Evolutionary conservation across 2,888 invertebrate genomes (phyloP), one percentile per base, ranked within the genome.

Genomic region (Macaria notata): DNA sequence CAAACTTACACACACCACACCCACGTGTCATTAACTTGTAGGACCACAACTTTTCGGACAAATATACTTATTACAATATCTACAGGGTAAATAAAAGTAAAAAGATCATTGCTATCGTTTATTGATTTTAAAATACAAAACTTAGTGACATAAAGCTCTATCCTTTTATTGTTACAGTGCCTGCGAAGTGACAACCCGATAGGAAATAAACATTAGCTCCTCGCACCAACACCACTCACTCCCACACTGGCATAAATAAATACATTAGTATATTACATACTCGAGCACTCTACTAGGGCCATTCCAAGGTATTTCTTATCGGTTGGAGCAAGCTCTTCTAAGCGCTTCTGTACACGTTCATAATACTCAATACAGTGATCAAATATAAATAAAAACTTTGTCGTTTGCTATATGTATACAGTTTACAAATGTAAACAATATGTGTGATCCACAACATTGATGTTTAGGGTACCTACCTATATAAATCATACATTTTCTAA

Each of bases 81-180:
- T 6, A 4, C 4, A 36, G 33, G 33, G 33, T 36, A 71, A 77
- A 76, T 76, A 74, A 79, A 78, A 79, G 69, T 68, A 74, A 66
- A 70, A 59, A 61, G 58, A 65, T 89, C 86, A 84, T 88, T 89
- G 88, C 91, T 91, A 91, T 91, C 88, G 88, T 91, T 91, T 91
- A 91, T 90, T 91, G 90, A 89, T 91, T 91, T 19, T 91, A 91
- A 91, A 91, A 91, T 91, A 91, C 91, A 91, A 91, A 91, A 91
- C 90, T 90, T 91, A 91, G 90, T 91, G 90, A 90, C 90, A 91
- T 88, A 90, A 90, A 91, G 91, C 91, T 90, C 88, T 88, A 90
- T 90, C 88, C 84, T 88, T 91, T 91, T 91, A 91, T 91, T 91
- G 91, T 91, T 90, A 90, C 91, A 89, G 91, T 91, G 91, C 88